Evolutionary conservation across 2,113 vertebrate genomes (phyloP).

Genomic region (Hippolais icterina): DNA sequence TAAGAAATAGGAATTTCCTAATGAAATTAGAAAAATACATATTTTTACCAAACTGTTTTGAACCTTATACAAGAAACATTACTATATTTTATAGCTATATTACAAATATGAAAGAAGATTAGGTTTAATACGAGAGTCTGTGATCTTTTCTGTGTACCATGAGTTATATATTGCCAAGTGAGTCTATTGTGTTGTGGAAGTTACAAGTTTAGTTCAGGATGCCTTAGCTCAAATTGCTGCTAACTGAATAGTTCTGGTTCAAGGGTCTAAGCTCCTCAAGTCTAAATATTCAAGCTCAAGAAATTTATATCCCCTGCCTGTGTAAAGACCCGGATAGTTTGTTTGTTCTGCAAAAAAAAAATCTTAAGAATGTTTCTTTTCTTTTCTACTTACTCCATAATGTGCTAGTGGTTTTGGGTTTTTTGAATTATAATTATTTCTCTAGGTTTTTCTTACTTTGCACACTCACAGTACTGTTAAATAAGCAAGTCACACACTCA

Average conservation of each 20-base stretch:
- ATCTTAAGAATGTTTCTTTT: background rate
- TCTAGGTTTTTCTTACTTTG: background rate
- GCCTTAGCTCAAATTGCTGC: background rate
- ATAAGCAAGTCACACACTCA: background rate
- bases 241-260: constrained; percentile 2
- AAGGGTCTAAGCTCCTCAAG: constrained; percentile 19
- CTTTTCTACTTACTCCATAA: background rate
- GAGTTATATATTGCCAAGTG: background rate
- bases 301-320: background rate
- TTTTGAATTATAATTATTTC: background rate
- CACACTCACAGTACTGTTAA: background rate
- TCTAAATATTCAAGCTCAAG: background rate
- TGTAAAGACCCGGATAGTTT: background rate
- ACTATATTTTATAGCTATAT: background rate
- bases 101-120: background rate
- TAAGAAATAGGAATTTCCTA: background rate
- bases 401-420: background rate
- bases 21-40: background rate
- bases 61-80: background rate
- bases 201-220: constrained; percentile 6
- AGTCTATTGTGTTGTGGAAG: background rate
- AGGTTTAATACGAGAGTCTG: background rate
- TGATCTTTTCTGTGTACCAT: background rate
- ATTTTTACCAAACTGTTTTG: background rate
- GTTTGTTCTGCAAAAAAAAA: background rate